Conservation (phyloP, 2,797 vertebrate species). For the Champsocephalus gunnari region DNA sequence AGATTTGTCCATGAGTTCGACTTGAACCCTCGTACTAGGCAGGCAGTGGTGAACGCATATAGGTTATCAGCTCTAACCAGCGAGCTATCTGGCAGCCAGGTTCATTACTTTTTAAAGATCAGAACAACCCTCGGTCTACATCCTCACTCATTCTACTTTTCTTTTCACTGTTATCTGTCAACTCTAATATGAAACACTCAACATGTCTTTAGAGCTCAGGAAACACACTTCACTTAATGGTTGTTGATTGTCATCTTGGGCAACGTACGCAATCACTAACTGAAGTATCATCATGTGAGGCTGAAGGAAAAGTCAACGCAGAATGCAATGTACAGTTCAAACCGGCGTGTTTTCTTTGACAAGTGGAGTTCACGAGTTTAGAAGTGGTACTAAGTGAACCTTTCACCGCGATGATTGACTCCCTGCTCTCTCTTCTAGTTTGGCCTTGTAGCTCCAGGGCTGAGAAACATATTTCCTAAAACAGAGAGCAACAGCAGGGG, state of each 20-base stretch:
- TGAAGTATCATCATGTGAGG: neutral
- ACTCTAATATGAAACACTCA: neutral
- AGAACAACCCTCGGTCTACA: neutral
- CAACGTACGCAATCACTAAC: slow-evolving; percentile 2
- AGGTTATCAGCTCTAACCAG: too few species aligned
- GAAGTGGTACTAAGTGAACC: slow-evolving; percentile 29
- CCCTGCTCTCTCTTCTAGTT: slow-evolving; percentile 29
- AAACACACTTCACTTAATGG: fast-evolving
- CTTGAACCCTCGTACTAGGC: too few species aligned
- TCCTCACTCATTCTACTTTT: neutral
- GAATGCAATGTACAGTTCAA: neutral
- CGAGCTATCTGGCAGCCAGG: too few species aligned
- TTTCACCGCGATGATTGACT: slow-evolving; percentile 45
- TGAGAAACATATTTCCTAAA: slow-evolving; percentile 30
- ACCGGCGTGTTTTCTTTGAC: slow-evolving; percentile 7
- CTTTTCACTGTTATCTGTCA: neutral
- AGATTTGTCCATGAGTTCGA: too few species aligned
- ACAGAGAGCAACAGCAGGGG: slow-evolving; percentile 14
- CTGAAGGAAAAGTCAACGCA: neutral
- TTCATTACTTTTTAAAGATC: too few species aligned
- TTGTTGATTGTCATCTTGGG: slow-evolving; percentile 15
- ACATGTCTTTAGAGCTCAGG: neutral
- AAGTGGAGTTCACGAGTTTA: slow-evolving; percentile 1
- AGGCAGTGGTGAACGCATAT: too few species aligned
- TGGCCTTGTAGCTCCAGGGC: slow-evolving; percentile 8